Conservation (phyloP, 1,140 invertebrate species). For the Brachionus asplanchnoidis region DNA sequence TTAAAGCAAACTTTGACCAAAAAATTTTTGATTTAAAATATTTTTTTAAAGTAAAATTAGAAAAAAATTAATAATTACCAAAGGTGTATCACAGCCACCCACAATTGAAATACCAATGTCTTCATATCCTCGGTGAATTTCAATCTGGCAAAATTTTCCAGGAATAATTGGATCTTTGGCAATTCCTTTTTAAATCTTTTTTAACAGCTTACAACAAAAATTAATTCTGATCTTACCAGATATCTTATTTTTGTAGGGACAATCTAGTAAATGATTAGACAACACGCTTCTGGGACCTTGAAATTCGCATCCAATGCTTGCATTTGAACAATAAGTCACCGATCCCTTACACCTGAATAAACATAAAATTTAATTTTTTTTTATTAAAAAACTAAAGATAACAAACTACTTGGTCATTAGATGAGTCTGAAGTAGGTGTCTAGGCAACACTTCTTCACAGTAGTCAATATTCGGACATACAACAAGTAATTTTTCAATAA, state of each 20-base stretch:
- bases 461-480: conserved; percentile 59
- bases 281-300: conserved; percentile 56
- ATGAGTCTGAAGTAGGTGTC: conserved; percentile 59
- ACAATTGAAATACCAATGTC: conserved; percentile 60
- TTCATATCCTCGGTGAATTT: conserved; percentile 55
- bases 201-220: neutral
- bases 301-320: conserved; percentile 56
- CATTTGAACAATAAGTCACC: conserved; percentile 52
- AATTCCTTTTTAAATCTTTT: neutral
- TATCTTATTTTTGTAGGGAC: conserved; percentile 51
- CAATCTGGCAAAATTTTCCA: conserved; percentile 59
- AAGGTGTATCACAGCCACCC: conserved; percentile 60
- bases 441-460: conserved; percentile 56
- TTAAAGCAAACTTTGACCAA: no score
- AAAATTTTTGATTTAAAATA: no score
- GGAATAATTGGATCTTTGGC: conserved; percentile 53
- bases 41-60: neutral
- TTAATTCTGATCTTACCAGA: neutral
- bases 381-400: neutral
- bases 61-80: conserved; percentile 52
- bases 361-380: neutral
- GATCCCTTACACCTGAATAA: conserved; percentile 52
- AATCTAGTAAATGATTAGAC: conserved; percentile 55
- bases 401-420: conserved; percentile 47
- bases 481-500: conserved; percentile 59